Evolutionary conservation across 1,140 invertebrate species (phyloP).

Genomic region (Copidosoma floridanum): DNA sequence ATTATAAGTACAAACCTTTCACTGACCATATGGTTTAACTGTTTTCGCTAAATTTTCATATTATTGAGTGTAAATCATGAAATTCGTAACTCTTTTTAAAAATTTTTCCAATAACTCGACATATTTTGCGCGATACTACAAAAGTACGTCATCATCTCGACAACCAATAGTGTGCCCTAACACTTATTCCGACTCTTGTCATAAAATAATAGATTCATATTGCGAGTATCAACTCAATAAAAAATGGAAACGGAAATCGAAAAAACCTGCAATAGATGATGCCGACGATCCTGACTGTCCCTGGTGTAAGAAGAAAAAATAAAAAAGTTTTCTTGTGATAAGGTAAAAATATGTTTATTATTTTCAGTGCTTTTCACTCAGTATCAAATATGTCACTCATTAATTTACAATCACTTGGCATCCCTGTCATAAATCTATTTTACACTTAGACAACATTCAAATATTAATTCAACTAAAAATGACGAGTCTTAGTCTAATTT

Average conservation of each 20-base stretch:
- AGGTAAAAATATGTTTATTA: slow-evolving; percentile 19
- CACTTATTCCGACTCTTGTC: neutral
- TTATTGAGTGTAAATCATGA: too few relatives aligned
- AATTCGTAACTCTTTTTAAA: neutral
- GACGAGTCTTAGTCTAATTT: slow-evolving; percentile 1
- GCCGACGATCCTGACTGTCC: slow-evolving; percentile 12
- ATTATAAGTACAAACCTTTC: too few relatives aligned
- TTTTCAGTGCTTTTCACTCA: too few relatives aligned
- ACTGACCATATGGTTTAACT: too few relatives aligned
- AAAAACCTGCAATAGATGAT: neutral
- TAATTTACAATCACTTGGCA: neutral
- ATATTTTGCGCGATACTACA: too few relatives aligned
- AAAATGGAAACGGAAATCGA: neutral
- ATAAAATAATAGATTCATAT: neutral
- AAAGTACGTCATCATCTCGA: too few relatives aligned
- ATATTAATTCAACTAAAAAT: slow-evolving; percentile 3
- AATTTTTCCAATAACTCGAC: neutral
- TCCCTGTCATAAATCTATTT: neutral
- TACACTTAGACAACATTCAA: slow-evolving; percentile 1
- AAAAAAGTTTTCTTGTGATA: neutral
- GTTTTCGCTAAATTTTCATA: too few relatives aligned
- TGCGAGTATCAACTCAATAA: neutral
- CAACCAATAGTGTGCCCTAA: too few relatives aligned
- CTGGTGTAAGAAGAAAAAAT: slow-evolving; percentile 2
- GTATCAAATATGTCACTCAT: neutral